These are phyloP conservation scores for Pterois miles DNA, from an alignment of 2,797 vertebrate species.

Conservation along the genomic window DNA sequence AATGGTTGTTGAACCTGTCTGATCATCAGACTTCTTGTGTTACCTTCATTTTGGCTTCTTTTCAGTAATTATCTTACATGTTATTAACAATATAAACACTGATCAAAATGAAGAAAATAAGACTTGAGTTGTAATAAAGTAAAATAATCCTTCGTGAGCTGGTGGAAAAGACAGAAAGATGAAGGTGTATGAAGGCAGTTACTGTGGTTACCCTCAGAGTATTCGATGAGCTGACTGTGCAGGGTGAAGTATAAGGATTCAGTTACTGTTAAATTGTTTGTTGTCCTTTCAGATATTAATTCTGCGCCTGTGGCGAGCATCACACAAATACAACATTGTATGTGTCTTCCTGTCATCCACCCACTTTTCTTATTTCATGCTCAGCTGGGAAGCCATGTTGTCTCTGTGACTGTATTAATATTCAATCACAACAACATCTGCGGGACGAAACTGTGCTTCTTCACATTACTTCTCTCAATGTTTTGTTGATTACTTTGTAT, in stretches of 20 bases:
- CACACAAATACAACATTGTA: background rate
- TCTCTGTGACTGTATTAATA: constrained; percentile 14
- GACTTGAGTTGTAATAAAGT: background rate
- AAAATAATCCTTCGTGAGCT: background rate
- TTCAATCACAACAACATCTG: constrained; percentile 43
- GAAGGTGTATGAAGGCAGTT: background rate
- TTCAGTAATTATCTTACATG: background rate
- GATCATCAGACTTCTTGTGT: background rate
- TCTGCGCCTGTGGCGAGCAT: constrained; percentile 12
- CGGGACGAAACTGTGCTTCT: background rate
- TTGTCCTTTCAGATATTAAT: constrained; percentile 22
- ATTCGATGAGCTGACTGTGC: constrained; percentile 25
- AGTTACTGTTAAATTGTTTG: constrained; percentile 43
- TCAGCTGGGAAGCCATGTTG: constrained; percentile 50
- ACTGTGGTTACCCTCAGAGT: background rate
- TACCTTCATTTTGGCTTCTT: too few species aligned
- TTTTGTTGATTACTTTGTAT: constrained; percentile 19
- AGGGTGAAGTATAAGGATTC: constrained; percentile 7
- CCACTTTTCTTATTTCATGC: constrained; percentile 40
- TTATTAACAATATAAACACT: background rate
- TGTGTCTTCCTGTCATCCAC: constrained; percentile 27
- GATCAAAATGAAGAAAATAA: background rate
- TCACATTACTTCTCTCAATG: background rate
- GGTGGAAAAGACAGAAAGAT: background rate
- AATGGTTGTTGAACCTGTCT: background rate